Evolutionary conservation across 2,113 vertebrate genomes (phyloP).

Genomic region (Sprattus sprattus): DNA sequence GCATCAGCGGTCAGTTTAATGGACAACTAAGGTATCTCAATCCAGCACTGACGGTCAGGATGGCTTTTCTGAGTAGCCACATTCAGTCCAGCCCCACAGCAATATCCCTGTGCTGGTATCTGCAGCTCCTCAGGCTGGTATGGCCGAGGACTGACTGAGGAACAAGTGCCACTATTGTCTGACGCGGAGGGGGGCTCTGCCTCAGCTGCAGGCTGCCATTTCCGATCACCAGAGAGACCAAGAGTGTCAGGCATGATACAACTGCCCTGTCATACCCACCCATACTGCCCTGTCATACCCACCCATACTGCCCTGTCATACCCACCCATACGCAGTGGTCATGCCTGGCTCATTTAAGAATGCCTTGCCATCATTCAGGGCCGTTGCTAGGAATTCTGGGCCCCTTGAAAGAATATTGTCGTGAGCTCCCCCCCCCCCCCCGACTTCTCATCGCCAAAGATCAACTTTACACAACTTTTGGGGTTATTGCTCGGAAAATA

Average conservation of each 20-base stretch:
- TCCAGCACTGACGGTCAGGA: neutral
- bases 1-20: neutral
- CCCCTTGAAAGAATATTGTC: too few species aligned
- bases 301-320: neutral
- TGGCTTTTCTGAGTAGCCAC: neutral
- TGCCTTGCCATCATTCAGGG: neutral
- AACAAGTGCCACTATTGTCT: constrained; percentile 46
- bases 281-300: neutral
- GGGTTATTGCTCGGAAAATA: too few species aligned
- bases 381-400: too few species aligned
- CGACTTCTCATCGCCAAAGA: too few species aligned
- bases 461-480: too few species aligned
- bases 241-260: neutral
- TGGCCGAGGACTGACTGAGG: constrained; percentile 30
- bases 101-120: neutral
- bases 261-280: neutral
- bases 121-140: neutral
- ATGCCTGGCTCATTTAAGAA: neutral
- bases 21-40: neutral
- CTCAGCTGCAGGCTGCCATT: neutral
- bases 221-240: neutral
- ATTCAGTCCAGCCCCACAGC: neutral
- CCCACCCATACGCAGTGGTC: neutral
- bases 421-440: too few species aligned
- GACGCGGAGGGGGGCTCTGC: neutral